Evolutionary conservation across 2,797 vertebrate species (phyloP), one percentile per base, ranked within the genome.

Genomic region (Gymnodraco acuticeps): DNA sequence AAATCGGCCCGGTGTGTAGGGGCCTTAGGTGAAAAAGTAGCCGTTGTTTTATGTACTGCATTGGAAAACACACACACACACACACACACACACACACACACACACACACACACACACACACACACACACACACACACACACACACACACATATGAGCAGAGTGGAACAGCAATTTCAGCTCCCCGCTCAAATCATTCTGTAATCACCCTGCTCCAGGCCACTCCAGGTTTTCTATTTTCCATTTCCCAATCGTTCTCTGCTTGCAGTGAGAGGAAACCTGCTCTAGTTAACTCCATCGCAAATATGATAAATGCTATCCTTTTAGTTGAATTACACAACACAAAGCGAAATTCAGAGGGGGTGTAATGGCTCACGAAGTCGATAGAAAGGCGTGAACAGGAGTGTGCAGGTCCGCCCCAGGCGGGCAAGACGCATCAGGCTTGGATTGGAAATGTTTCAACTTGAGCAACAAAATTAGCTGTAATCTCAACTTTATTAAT

Each of bases 121-220:
- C 23, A 19, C 19, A 19, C 19, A 19, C 19, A 43, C 42, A 46
- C 19, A 61, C 64, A 42, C 46, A 56, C 12, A 54, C 59, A 51
- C 51, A 73, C 53, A 64, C 27, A 59, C 55, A 46, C 15, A 27
- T 52, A 45, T 53, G 62, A 71, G 59, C 68, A 11, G 63, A 64
- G 56, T 73, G 33, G 70, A 80, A 73, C 67, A 72, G 73, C 84
- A 84, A 85, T 87, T 85, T 88, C 80, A 66, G 72, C 79, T 67
- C 59, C 59, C 41, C n/a, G 14, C 75, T 86, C 77, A 78, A 89
- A 86, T 87, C 84, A 82, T 68, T 68, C 85, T 68, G 73, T 90
- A 90, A 90, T 88, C 88, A 86, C 82, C 70, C 77, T 70, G 77
- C 86, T 87, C 71, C n/a, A 41, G 76, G 80, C 80, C 70, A 81